A percentile compares a stretch with the other conserved stretches of the same genome.
Conservation (phyloP, 2,888 invertebrate genomes). For the Phyllotreta striolata region DNA sequence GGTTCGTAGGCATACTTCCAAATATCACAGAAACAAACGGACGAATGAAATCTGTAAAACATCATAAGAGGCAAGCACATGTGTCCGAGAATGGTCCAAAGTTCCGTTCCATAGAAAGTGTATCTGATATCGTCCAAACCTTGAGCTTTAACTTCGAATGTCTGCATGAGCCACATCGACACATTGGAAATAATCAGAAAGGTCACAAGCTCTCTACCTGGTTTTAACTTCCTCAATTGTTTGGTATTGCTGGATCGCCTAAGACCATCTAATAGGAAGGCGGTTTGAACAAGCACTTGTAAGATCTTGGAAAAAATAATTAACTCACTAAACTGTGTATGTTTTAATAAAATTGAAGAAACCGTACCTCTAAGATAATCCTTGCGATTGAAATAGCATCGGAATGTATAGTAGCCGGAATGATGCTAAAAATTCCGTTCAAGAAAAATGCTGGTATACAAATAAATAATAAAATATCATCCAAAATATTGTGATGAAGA, state of each 20-base stretch:
- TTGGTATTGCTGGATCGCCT: constrained; percentile 76
- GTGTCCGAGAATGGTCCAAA: constrained; percentile 79
- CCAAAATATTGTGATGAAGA: constrained; percentile 70
- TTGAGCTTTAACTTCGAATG: constrained; percentile 70
- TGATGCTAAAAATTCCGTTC: constrained; percentile 73
- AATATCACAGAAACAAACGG: constrained; percentile 81
- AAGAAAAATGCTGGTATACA: constrained; percentile 78
- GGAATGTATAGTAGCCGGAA: constrained; percentile 65
- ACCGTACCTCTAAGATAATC: constrained; percentile 48
- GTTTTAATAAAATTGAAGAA: background rate
- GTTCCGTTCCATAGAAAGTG: constrained; percentile 72
- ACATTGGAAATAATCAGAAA: constrained; percentile 80
- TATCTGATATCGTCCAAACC: constrained; percentile 67
- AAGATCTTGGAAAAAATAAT: constrained; percentile 65
- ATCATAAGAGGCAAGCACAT: constrained; percentile 77
- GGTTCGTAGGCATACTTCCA: constrained; percentile 79
- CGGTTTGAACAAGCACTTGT: constrained; percentile 77
- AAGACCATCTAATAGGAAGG: constrained; percentile 76
- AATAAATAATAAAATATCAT: constrained; percentile 74
- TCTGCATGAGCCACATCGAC: constrained; percentile 79
- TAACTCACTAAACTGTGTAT: background rate
- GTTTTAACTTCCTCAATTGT: constrained; percentile 71
- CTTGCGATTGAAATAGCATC: constrained; percentile 43
- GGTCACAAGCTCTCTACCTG: constrained; percentile 78
- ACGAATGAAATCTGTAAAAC: constrained; percentile 81